Base-by-base conservation (phyloP, 2,113 vertebrate species). In the Phylloscopus whistleri region DNA sequence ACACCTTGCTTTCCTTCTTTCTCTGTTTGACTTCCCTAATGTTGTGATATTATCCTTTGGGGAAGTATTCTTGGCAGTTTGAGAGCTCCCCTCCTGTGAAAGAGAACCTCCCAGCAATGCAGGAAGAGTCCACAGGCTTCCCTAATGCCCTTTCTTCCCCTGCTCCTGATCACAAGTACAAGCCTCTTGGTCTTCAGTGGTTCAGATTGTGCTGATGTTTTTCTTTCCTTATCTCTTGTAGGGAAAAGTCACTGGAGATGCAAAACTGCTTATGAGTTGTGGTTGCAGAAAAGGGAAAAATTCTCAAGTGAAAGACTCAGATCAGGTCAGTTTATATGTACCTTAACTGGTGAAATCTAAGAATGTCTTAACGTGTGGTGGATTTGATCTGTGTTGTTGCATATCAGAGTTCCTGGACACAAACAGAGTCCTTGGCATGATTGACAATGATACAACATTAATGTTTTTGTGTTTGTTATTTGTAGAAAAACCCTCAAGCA, bases 261-360 rank as follows among this genome's bases (percentile, higher is more conserved):
- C 90, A 77, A 97, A 97, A 85, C 94, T 93, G 48, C 87, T 95
- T 76, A 95, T 96, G 94, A 93, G 92, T 74, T 97, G 93, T 92
- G 96, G 95, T 44, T 95, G 96, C 95, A 96, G 92, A 93, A 93
- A 95, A 91, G 90, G 93, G 76, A 95, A 96, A 92, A 97, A 55
- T 67, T n/a, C 79, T 91, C 92, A 94, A 95, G 79, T 77, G 64
- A 96, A 97, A 92, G 94, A 96, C 88, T 88, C 93, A 59, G 94
- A 97, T 87, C 95, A 97, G 91, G 91, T 96, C 80, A 89, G 96
- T 95, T 48, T 81, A 87, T 75, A 84, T 30, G 43, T 70, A 67
- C 43, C 28, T 82, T 75, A 87, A 82, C 19, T 41, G 28, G 31
- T 82, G 53, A 87, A 89, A 72, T 49, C 35, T 41, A 80, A 77